Base-by-base conservation (phyloP, 2,888 invertebrate species). In the Shargacucullia verbasci region DNA sequence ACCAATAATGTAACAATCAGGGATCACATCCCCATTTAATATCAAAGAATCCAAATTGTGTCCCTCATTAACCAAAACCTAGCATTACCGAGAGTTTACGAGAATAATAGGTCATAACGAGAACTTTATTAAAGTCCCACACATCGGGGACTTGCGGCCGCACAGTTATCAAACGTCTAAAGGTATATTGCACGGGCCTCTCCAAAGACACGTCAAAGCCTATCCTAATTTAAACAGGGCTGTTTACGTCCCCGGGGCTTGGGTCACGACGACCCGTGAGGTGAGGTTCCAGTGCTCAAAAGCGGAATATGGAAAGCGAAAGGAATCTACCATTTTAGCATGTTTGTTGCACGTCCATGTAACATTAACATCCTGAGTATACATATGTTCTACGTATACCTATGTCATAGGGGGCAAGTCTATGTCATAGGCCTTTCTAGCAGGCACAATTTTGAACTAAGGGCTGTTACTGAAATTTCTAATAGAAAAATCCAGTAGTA, bases 221-320 rank as follows among this genome's bases (percentile, higher is more conserved):
- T 90, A 88, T 89, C 87, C 90, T 89, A 91, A 91, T 91, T 92
- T 90, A 91, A 90, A 90, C 90, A 90, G 91, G 88, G 83, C 86
- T 89, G 89, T 87, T 88, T 88, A 86, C 84, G 89, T 87, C 88
- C 86, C 86, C 71, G 65, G 83, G 86, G 89, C 82, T 80, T 58
- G 82, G 78, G 81, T 79, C 79, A 76, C 73, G 78, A 77, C 71
- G 74, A 76, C 65, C 63, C 58, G 40, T 27, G 5, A 6, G 67
- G 80, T 70, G 33, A 46, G 78, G 82, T 27, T 11, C 1, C 46
- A 73, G 12, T 83, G 53, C 1, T 0, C 76, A 81, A 78, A 78
- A 43, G 27, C 13, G 37, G 12, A 41, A 13, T n/a, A 5, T 3
- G 2, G 37, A 63, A 46, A 50, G 8, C 6, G 44, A 54, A 59